A percentile compares a stretch with the other conserved stretches of the same genome.
phyloP scores from a whole-genome alignment of 2,797 vertebrate genomes.

The Tauraco hartlaubi region DNA sequence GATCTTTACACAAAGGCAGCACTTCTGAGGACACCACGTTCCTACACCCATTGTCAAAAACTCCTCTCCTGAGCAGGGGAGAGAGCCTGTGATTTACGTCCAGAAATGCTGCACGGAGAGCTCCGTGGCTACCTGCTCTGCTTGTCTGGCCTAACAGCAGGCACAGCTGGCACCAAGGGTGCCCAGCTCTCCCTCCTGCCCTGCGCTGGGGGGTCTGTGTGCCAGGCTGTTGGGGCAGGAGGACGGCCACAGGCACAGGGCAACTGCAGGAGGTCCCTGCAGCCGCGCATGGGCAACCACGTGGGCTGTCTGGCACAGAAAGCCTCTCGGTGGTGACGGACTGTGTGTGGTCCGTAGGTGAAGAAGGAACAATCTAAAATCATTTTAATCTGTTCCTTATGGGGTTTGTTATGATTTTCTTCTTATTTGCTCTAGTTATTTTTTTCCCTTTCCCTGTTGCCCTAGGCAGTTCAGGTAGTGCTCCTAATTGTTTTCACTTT shows the following conservation, averaged over 20 bases:
- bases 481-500: constrained; percentile 32
- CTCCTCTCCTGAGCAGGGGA: background rate
- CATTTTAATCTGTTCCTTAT: background rate
- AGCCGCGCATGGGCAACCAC: background rate
- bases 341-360: background rate
- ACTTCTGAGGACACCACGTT: background rate
- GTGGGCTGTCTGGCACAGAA: background rate
- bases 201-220: no score
- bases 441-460: background rate
- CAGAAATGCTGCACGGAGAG: background rate
- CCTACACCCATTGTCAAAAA: background rate
- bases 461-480: background rate
- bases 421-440: constrained; percentile 19
- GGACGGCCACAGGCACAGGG: accelerated
- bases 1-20: background rate
- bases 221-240: accelerated
- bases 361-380: background rate
- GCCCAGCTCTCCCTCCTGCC: background rate
- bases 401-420: constrained; percentile 17
- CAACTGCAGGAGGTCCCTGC: background rate
- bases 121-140: background rate
- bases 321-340: background rate
- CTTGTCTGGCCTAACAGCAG: background rate
- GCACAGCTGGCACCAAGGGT: accelerated
- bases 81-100: accelerated